Evolutionary conservation across 2,113 vertebrate species (phyloP).

Genomic region (Lophochroa leadbeateri): DNA sequence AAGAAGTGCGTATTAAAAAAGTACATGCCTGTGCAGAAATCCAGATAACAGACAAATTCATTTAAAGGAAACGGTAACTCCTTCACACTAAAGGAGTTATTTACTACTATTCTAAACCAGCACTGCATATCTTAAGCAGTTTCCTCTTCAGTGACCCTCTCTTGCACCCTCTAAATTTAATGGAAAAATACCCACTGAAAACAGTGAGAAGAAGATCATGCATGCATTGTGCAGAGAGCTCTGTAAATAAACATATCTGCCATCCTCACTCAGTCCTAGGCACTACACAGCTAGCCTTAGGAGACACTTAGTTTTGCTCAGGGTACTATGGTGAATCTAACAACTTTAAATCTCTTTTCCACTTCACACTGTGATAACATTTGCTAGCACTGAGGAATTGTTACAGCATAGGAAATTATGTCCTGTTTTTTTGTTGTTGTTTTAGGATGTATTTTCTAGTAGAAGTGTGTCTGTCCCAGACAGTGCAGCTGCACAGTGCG

Average conservation of each 20-base stretch:
- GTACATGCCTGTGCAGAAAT: background rate
- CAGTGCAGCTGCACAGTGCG: rapidly evolving
- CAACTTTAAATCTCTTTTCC: background rate
- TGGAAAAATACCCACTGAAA: background rate
- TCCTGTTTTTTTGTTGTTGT: background rate
- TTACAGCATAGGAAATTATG: background rate
- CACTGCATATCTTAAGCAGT: background rate
- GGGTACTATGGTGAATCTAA: background rate
- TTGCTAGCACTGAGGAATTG: background rate
- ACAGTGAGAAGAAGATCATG: background rate
- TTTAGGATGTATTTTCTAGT: background rate
- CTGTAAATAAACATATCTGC: background rate
- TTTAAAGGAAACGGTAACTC: background rate
- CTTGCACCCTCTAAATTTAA: background rate
- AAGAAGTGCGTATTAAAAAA: background rate
- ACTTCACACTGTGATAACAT: background rate
- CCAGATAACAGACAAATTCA: background rate
- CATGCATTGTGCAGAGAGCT: background rate
- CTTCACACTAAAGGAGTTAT: background rate
- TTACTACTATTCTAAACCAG: background rate
- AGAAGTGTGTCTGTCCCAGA: background rate
- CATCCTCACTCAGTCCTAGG: background rate
- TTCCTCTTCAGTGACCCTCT: background rate
- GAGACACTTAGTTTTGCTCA: background rate
- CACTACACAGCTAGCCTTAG: background rate